Percentiles rank a stretch among this genome's conserved stretches.
These are phyloP conservation scores for Eutrigla gurnardus DNA, from an alignment of 2,797 vertebrate genomes.

Conservation along the genomic window DNA sequence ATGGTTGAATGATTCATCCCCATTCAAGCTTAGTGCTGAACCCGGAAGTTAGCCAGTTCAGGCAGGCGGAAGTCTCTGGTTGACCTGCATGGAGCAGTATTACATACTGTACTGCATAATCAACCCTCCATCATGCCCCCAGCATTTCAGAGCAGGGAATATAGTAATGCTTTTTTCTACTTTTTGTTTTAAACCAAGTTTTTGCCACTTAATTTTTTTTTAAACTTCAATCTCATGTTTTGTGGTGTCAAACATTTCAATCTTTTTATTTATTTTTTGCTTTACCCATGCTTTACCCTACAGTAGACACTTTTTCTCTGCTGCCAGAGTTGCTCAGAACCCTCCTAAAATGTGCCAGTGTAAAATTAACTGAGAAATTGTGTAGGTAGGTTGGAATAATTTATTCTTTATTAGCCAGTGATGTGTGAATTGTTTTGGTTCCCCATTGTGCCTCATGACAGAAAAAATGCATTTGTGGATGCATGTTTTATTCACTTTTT, in stretches of 20 bases:
- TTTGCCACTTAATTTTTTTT: neutral
- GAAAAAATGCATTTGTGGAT: conserved; percentile 19
- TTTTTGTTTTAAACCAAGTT: neutral
- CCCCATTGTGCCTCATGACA: conserved; percentile 16
- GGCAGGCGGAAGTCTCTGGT: neutral
- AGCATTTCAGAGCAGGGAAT: neutral
- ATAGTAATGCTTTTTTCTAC: too few relatives aligned
- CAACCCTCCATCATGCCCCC: neutral
- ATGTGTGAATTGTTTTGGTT: conserved; percentile 39
- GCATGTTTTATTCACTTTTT: conserved; percentile 26
- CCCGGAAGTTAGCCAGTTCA: too few relatives aligned
- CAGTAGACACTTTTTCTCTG: conserved; percentile 25
- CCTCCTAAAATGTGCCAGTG: conserved; percentile 12
- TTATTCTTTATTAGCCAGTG: conserved; percentile 21
- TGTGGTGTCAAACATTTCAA: neutral
- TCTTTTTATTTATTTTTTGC: neutral
- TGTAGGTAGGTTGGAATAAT: conserved; percentile 13
- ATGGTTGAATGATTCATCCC: neutral
- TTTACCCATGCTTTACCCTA: conserved; percentile 12
- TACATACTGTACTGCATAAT: neutral
- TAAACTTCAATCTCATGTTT: too few relatives aligned
- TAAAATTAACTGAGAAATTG: conserved; percentile 41
- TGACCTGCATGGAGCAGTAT: neutral
- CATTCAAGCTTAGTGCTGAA: neutral
- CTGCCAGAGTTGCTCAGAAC: conserved; percentile 27